Conservation (phyloP, 2,888 invertebrate genomes). For the Frankliniella intonsa region DNA sequence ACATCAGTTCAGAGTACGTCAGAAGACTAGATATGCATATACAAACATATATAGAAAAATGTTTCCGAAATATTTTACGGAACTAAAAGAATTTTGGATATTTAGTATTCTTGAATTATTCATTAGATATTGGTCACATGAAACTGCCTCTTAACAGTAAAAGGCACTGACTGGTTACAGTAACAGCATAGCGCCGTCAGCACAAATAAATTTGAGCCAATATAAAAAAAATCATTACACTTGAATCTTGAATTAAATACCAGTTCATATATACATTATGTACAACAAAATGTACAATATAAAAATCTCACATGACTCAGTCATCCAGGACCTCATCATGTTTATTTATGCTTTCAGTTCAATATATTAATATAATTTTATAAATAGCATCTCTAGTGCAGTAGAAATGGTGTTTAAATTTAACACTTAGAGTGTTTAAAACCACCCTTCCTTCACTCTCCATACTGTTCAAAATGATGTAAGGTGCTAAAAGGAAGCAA, state of each 20-base stretch:
- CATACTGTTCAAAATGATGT: neutral
- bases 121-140: neutral
- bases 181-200: no score
- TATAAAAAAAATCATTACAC: neutral
- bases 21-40: constrained; percentile 20
- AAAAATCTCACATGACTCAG: neutral
- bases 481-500: neutral
- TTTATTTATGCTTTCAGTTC: constrained; percentile 8
- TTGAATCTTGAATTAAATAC: constrained; percentile 3
- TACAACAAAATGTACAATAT: constrained; percentile 5
- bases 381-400: constrained; percentile 10
- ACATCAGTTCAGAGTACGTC: constrained; percentile 16
- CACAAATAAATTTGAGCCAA: no score
- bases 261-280: constrained; percentile 1
- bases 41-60: constrained; percentile 12
- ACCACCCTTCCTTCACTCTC: neutral
- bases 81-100: neutral
- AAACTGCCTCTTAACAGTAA: neutral
- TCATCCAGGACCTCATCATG: neutral
- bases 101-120: neutral
- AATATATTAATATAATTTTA: constrained; percentile 1
- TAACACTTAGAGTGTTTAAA: neutral
- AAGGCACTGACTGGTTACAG: constrained; percentile 3
- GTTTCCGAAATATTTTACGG: neutral
- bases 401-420: neutral